Conservation (phyloP, 1,140 invertebrate genomes). For the Chrysopa pallens region DNA sequence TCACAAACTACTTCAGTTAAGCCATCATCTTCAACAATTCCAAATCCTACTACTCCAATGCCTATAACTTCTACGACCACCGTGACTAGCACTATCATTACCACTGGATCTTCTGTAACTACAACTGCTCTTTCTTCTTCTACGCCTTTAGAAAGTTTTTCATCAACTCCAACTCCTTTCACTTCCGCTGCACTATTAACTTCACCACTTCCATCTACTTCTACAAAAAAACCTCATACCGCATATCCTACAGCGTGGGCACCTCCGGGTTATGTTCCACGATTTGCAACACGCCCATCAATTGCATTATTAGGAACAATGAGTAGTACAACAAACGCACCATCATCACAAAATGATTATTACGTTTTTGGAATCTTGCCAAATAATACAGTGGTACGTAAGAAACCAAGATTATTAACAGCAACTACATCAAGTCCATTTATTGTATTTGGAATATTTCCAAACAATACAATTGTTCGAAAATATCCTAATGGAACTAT, state of each 20-base stretch:
- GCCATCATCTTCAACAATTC: not conserved
- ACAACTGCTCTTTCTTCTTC: not conserved
- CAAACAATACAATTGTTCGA: constrained; percentile 50
- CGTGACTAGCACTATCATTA: not conserved
- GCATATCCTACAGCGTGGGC: not conserved
- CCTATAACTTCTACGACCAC: not conserved
- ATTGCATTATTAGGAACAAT: constrained; percentile 21
- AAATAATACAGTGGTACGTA: constrained; percentile 54
- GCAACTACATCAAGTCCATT: constrained; percentile 45
- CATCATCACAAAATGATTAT: constrained; percentile 40
- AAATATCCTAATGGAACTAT: constrained; percentile 55
- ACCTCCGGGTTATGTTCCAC: not conserved
- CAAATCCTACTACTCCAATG: not conserved
- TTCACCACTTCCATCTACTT: constrained; percentile 5
- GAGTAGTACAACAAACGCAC: constrained; percentile 18
- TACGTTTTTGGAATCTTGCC: constrained; percentile 50
- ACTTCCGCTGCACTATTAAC: constrained; percentile 1
- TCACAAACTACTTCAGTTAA: not conserved
- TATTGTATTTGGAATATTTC: constrained; percentile 49
- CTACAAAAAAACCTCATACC: constrained; percentile 2
- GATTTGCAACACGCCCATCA: constrained; percentile 11
- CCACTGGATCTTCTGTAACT: not conserved
- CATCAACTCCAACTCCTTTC: not conserved
- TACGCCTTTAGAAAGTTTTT: no score
- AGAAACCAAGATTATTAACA: constrained; percentile 35